Evolutionary conservation across 2,113 vertebrate genomes (phyloP).

Genomic region (Dolichallabes microphthalmus): DNA sequence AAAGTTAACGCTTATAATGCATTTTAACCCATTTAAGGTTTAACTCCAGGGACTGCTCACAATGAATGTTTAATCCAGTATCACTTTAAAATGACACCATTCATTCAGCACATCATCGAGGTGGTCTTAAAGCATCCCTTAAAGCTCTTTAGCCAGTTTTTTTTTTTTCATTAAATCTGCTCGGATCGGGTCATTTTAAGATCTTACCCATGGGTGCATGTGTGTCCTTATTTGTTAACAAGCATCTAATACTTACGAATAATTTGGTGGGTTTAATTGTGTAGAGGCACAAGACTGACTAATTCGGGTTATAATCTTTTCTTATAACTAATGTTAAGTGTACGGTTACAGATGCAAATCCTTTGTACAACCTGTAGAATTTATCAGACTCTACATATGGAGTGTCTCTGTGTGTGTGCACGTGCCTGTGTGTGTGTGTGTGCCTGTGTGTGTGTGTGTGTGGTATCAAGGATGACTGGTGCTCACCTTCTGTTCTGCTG

Average conservation of each 20-base stretch:
- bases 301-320: not conserved
- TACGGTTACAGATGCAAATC: not conserved
- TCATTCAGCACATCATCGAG: conserved; percentile 34
- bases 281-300: not conserved
- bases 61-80: conserved; percentile 56
- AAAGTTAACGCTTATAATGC: not conserved
- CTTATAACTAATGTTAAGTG: not conserved
- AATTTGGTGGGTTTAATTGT: not conserved
- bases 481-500: conserved; percentile 28
- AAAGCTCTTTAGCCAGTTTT: conserved; percentile 49
- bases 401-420: not conserved
- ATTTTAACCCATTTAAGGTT: not conserved
- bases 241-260: not conserved
- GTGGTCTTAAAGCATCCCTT: conserved; percentile 29
- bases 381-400: not conserved
- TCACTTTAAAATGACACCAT: conserved; percentile 51
- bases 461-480: conserved; percentile 1
- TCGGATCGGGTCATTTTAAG: conserved; percentile 17
- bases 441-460: not conserved
- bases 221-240: not conserved
- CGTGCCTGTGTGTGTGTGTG: not conserved
- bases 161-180: conserved; percentile 57
- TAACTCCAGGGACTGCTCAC: conserved; percentile 30
- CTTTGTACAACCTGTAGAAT: not conserved
- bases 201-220: not conserved